Conservation (phyloP, 2,797 vertebrate species). For the Jordanella pulchra region DNA sequence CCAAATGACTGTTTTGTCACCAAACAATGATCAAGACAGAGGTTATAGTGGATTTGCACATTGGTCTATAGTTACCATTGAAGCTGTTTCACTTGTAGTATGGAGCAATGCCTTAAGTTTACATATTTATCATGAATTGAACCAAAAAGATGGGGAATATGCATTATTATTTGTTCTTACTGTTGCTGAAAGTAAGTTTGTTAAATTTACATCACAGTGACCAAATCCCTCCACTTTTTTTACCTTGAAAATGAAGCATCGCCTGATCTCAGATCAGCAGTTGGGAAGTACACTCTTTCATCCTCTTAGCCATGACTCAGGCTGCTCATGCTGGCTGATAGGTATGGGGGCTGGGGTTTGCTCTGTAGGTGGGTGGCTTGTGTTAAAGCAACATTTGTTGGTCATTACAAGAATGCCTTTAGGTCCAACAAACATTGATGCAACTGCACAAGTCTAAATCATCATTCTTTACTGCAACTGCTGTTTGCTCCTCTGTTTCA, state of each 20-base stretch:
- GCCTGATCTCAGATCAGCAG: not conserved
- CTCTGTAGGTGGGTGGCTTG: not conserved
- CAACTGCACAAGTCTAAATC: not conserved
- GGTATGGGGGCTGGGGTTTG: not conserved
- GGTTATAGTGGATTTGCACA: not conserved
- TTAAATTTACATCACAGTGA: not conserved
- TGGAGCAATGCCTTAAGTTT: not conserved
- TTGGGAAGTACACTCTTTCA: not conserved
- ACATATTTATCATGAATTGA: not conserved
- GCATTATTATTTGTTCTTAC: not conserved
- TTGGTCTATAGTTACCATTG: not conserved
- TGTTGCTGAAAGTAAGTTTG: not conserved
- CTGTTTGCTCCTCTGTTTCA: conserved; percentile 64
- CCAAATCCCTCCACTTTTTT: not conserved
- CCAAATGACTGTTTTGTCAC: not conserved
- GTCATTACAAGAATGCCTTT: not conserved
- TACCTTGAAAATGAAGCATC: not conserved
- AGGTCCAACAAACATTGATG: not conserved
- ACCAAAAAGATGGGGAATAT: not conserved
- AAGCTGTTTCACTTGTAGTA: not conserved
- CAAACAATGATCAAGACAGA: not conserved
- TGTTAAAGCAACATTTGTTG: conserved; percentile 14
- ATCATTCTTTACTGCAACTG: conserved; percentile 57
- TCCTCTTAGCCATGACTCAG: not conserved
- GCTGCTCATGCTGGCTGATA: not conserved